These are phyloP conservation scores for Gymnarchus niloticus DNA, from an alignment of 2,113 vertebrate species.

Conservation along the genomic window DNA sequence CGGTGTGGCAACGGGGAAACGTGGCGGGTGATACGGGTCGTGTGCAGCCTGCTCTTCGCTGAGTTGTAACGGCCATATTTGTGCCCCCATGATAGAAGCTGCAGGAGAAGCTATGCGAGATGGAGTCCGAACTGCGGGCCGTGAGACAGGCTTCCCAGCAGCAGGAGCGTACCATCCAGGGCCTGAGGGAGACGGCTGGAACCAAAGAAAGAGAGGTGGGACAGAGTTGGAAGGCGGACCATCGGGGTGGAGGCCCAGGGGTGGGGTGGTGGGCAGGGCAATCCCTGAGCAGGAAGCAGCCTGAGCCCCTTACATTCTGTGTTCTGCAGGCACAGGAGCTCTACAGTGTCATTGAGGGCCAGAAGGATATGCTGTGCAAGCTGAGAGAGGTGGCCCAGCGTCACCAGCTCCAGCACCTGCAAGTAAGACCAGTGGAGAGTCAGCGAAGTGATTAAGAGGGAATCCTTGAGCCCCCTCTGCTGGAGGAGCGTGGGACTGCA, in stretches of 20 bases:
- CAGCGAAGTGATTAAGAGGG: background rate
- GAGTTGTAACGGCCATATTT: constrained; percentile 20
- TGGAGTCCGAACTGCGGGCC: constrained; percentile 70
- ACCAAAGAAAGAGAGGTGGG: constrained; percentile 81
- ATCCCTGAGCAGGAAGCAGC: background rate
- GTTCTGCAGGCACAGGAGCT: constrained; percentile 71
- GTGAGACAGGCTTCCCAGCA: constrained; percentile 66
- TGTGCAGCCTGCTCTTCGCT: background rate
- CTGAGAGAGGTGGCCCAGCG: constrained; percentile 69
- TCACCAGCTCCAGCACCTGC: constrained; percentile 68
- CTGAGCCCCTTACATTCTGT: constrained; percentile 17
- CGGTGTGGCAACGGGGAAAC: background rate
- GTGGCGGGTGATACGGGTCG: background rate
- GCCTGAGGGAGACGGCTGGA: constrained; percentile 64
- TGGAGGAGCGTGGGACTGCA: background rate
- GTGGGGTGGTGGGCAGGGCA: background rate
- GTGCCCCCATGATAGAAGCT: constrained; percentile 63
- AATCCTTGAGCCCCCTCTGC: background rate
- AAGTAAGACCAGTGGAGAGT: constrained; percentile 50
- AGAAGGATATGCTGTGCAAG: constrained; percentile 75
- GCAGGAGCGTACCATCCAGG: constrained; percentile 72
- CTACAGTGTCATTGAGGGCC: constrained; percentile 69
- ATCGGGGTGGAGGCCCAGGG: constrained; percentile 68
- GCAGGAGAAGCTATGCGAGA: constrained; percentile 71
- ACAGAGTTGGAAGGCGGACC: too few relatives aligned